Conservation (phyloP, 2,797 vertebrate genomes). For the Epinephelus malabaricus region DNA sequence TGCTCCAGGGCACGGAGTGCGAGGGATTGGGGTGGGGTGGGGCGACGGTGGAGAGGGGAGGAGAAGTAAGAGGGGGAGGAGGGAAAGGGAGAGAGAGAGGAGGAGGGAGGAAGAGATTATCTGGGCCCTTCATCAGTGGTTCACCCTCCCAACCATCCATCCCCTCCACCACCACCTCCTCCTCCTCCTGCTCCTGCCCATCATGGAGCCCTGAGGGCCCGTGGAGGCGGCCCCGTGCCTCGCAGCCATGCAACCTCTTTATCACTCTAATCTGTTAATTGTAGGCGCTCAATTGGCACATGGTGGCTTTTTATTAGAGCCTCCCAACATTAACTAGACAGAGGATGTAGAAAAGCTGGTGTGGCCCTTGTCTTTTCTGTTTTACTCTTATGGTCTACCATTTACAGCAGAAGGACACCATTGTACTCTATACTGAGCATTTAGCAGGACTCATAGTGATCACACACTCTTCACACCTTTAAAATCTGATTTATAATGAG, state of each 20-base stretch:
- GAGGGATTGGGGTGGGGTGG: slow-evolving; percentile 70
- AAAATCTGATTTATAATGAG: background rate
- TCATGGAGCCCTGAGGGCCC: slow-evolving; percentile 82
- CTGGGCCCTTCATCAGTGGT: slow-evolving; percentile 88
- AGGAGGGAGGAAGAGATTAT: slow-evolving; percentile 86
- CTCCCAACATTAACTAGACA: slow-evolving; percentile 86
- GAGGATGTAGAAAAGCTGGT: slow-evolving; percentile 88
- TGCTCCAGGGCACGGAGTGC: slow-evolving; percentile 88
- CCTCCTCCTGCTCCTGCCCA: slow-evolving; percentile 75
- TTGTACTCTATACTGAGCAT: slow-evolving; percentile 7
- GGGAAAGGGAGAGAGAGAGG: slow-evolving; percentile 41
- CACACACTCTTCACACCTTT: background rate
- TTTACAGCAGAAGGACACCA: slow-evolving; percentile 12
- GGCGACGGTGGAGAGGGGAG: slow-evolving; percentile 47
- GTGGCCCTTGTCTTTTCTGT: slow-evolving; percentile 75
- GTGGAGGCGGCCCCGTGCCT: slow-evolving; percentile 85
- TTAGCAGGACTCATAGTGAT: background rate
- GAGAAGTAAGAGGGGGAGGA: slow-evolving; percentile 55
- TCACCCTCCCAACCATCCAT: slow-evolving; percentile 61
- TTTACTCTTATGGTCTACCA: slow-evolving; percentile 37
- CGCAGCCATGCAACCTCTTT: slow-evolving; percentile 85
- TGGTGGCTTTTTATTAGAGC: slow-evolving; percentile 92
- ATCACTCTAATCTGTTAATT: slow-evolving; percentile 96
- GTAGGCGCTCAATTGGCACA: slow-evolving; percentile 91
- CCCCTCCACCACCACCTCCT: slow-evolving; percentile 52